Evolutionary conservation across 2,113 vertebrate species (phyloP).

Genomic region (Tupaia chinensis): DNA sequence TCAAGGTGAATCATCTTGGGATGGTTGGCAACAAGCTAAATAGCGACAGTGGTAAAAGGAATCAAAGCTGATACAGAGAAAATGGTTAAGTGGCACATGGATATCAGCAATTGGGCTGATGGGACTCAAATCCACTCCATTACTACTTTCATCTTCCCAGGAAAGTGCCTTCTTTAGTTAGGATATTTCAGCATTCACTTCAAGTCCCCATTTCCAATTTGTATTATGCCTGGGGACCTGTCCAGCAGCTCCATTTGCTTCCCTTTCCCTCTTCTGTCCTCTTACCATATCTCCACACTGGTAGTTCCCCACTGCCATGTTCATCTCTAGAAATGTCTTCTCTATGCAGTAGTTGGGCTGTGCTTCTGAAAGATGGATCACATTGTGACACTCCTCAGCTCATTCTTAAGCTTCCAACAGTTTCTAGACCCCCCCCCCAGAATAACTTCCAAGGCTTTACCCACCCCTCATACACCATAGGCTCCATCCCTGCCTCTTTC

Average conservation of each 20-base stretch:
- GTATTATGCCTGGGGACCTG: background rate
- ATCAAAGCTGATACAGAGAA: accelerated
- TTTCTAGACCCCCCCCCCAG: background rate
- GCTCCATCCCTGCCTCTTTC: no score
- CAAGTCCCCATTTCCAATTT: accelerated
- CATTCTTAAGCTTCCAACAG: background rate
- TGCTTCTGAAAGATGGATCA: accelerated
- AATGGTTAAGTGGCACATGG: accelerated
- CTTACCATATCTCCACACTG: accelerated
- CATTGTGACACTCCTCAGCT: background rate
- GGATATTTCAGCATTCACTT: accelerated
- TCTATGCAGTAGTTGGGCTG: accelerated
- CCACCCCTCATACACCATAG: accelerated
- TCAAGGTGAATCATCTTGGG: accelerated
- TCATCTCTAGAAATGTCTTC: background rate
- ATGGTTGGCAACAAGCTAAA: accelerated
- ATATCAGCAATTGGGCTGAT: accelerated
- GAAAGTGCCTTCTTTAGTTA: accelerated
- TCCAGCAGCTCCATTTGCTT: no score
- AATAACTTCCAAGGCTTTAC: background rate
- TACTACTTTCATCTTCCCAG: accelerated
- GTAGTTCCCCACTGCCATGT: background rate
- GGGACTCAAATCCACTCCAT: accelerated
- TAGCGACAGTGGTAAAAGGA: accelerated
- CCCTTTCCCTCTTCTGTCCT: no score